Conservation (phyloP, 2,797 vertebrate species). For the Glossophaga mutica region DNA sequence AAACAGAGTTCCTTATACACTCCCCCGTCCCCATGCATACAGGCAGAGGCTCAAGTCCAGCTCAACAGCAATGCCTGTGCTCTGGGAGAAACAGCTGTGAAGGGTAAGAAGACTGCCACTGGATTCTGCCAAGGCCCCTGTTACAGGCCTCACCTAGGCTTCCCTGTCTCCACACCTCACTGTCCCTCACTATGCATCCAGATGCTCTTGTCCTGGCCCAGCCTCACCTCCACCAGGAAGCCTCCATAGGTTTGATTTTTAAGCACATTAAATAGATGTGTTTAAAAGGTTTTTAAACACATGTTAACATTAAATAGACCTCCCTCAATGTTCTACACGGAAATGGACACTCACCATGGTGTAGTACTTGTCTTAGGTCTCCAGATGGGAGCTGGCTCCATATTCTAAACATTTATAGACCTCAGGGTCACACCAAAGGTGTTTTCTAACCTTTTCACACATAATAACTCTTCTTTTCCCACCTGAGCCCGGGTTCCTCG, state of each 20-base stretch:
- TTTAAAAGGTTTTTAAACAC: too few species aligned
- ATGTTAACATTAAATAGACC: not conserved
- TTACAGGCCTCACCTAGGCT: not conserved
- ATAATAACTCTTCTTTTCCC: not conserved
- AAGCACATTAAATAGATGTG: not conserved
- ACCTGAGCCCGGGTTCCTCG: not conserved
- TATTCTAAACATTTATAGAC: not conserved
- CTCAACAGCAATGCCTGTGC: not conserved
- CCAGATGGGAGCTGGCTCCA: not conserved
- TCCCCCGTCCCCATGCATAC: not conserved
- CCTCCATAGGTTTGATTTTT: not conserved
- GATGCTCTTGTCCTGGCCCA: not conserved
- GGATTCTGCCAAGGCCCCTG: not conserved
- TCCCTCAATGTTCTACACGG: not conserved
- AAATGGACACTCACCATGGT: not conserved
- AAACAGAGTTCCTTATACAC: not conserved
- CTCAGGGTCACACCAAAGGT: not conserved
- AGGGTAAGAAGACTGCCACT: not conserved
- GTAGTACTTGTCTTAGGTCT: not conserved
- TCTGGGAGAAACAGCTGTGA: not conserved
- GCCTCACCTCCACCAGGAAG: not conserved
- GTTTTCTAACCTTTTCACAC: not conserved
- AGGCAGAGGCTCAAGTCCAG: not conserved
- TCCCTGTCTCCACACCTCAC: not conserved
- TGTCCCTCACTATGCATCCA: not conserved